Percentiles rank a stretch among this genome's conserved stretches.
Evolutionary conservation across 2,888 invertebrate genomes (phyloP).

Genomic region (Formica aserva): DNA sequence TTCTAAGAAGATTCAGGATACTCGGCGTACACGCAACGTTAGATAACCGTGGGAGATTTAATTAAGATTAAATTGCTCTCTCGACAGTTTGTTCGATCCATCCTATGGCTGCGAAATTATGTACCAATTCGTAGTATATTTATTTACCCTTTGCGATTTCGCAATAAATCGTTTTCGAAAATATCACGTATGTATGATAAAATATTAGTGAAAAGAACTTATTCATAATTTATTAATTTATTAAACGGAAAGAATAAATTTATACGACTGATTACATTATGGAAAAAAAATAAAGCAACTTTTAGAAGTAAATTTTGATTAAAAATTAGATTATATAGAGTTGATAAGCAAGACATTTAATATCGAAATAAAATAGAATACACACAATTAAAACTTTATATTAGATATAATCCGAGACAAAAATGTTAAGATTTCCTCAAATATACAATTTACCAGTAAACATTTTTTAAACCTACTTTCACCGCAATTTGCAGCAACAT

Average conservation of each 20-base stretch:
- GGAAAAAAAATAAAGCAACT: not conserved
- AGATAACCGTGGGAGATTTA: slow-evolving; percentile 64
- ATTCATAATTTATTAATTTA: not conserved
- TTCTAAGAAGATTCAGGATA: slow-evolving; percentile 66
- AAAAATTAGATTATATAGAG: not conserved
- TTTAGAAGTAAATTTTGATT: not conserved
- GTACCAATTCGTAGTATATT: not conserved
- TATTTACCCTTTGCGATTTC: not conserved
- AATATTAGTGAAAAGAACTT: not conserved
- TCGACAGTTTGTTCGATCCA: slow-evolving; percentile 16
- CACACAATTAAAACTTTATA: not conserved
- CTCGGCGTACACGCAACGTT: slow-evolving; percentile 62
- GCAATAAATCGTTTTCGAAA: not conserved
- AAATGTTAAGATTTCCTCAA: not conserved
- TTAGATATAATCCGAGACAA: not conserved
- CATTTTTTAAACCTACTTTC: slow-evolving; percentile 1
- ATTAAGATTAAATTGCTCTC: slow-evolving; percentile 66
- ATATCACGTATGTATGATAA: slow-evolving; percentile 6
- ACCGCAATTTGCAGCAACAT: slow-evolving; percentile 8
- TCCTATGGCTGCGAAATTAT: slow-evolving; percentile 16
- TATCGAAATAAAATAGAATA: not conserved
- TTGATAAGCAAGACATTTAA: not conserved
- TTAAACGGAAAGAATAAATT: not conserved
- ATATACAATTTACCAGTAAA: not conserved
- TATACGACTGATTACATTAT: not conserved